Evolutionary conservation across 2,888 invertebrate species (phyloP).

Genomic region (Cremastinae sp.): DNA sequence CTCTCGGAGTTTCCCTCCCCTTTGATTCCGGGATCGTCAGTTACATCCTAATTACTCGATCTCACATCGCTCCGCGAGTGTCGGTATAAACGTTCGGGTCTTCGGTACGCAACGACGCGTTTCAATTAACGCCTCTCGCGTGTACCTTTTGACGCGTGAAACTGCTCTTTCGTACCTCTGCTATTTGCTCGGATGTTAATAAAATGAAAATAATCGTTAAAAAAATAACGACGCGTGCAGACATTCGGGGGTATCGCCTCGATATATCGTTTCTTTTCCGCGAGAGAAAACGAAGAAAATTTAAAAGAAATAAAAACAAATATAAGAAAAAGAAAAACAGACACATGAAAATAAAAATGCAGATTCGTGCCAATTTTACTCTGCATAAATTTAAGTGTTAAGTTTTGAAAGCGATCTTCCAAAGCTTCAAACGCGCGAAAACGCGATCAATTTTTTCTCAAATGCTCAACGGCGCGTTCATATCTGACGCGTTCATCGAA

Average conservation of each 20-base stretch:
- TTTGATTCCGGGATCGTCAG: slow-evolving; percentile 45
- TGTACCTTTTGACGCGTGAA: slow-evolving; percentile 43
- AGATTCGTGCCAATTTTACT: background rate
- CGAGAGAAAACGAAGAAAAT: too few relatives aligned
- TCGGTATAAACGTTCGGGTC: background rate
- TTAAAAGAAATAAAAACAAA: too few relatives aligned
- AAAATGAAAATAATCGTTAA: slow-evolving; percentile 9
- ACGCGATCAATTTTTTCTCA: slow-evolving; percentile 11
- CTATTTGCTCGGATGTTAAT: slow-evolving; percentile 15
- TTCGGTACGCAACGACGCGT: background rate
- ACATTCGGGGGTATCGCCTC: too few relatives aligned
- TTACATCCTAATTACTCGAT: slow-evolving; percentile 54
- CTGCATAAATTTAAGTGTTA: background rate
- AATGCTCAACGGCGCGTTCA: slow-evolving; percentile 40
- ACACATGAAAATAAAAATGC: background rate
- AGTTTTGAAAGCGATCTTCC: background rate
- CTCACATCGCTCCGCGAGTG: slow-evolving; percentile 21
- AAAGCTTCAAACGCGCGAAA: slow-evolving; percentile 16
- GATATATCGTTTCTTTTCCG: too few relatives aligned
- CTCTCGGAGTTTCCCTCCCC: too few relatives aligned
- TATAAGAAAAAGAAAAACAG: background rate
- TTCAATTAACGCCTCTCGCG: slow-evolving; percentile 51
- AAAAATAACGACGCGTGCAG: background rate
- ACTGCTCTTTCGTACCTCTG: slow-evolving; percentile 31
- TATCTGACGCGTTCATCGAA: slow-evolving; percentile 52